Percentiles rank a stretch among this genome's conserved stretches.
phyloP scores from a whole-genome alignment of 2,888 invertebrate genomes.

The Epistrophe grossulariae region DNA sequence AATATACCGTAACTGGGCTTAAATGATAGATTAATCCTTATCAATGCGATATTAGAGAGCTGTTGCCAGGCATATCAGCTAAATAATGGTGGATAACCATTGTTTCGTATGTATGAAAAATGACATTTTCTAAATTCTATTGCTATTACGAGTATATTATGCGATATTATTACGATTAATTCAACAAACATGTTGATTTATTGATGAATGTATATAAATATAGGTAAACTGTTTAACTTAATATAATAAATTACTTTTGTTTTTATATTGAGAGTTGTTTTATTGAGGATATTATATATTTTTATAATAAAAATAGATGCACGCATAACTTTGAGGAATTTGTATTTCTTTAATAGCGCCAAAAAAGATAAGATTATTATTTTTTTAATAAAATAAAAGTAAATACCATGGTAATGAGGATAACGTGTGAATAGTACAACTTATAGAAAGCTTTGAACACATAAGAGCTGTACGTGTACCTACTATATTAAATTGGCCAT shows the following conservation, averaged over 20 bases:
- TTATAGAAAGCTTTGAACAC: neutral
- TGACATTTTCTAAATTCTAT: neutral
- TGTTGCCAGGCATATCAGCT: constrained; percentile 19
- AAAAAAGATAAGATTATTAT: neutral
- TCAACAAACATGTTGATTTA: neutral
- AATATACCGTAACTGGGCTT: constrained; percentile 6
- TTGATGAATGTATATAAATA: neutral
- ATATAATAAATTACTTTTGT: neutral
- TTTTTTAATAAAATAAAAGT: neutral
- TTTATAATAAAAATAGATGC: neutral
- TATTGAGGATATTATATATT: neutral
- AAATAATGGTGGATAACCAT: neutral
- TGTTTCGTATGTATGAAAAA: constrained; percentile 12
- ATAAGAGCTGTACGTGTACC: no score
- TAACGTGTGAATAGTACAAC: neutral
- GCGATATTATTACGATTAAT: neutral
- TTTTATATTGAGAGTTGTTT: neutral
- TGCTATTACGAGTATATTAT: neutral
- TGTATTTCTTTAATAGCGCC: neutral
- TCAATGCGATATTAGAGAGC: constrained; percentile 18
- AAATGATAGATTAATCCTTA: constrained; percentile 15
- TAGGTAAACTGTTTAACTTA: no score
- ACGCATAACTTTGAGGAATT: neutral
- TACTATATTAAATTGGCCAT: no score
- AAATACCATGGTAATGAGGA: neutral